Base-by-base conservation (phyloP, 2,888 invertebrate genomes). In the Corythucha ciliata region DNA sequence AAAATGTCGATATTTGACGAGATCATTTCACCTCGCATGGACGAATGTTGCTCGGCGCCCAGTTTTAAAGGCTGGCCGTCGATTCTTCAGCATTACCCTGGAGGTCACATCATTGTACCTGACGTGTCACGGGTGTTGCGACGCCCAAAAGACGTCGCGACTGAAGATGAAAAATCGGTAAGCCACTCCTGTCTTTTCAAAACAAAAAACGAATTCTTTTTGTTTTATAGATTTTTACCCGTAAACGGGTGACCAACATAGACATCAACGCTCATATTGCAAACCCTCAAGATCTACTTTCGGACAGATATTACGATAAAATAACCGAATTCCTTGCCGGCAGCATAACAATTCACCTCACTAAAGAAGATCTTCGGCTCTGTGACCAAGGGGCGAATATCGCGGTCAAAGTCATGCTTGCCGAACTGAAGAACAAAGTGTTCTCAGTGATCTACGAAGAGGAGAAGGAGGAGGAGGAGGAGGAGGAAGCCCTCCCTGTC, bases 41-140 rank as follows among this genome's bases (percentile, higher is more conserved):
- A 49, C 5, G 32, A 16, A 22, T 55, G 50, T 25, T 57, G 57
- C 22, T 26, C 48, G 5, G 41, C 44, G 21, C 53, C 36, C 36
- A 32, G 45, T 27, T 55, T 45, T 39, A 21, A 40, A 14, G 57
- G 57, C n/a, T 57, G 57, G 46, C 42, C 34, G 14, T 7, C 18
- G 1, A 33, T 57, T 21, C 32, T 55, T 6, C 21, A 49, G 8
- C 45, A 45, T 1, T 41, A 53, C 21, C 52, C 55, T 18, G 54
- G 48, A 37, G 58, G 53, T 22, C 53, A 57, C 46, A 58, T 61
- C 18, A 56, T 62, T 6, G 50, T 60, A 21, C 62, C 62, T n/a
- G 62, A 62, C 47, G 59, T 62, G 6, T 62, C 62, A 4, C 53
- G 62, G 24, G 60, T 60, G 6, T 45, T 60, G 14, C 48, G 51